Evolutionary conservation across 2,888 invertebrate species (phyloP), one percentile per base, ranked within the genome.

Genomic region (Stramonita haemastoma): DNA sequence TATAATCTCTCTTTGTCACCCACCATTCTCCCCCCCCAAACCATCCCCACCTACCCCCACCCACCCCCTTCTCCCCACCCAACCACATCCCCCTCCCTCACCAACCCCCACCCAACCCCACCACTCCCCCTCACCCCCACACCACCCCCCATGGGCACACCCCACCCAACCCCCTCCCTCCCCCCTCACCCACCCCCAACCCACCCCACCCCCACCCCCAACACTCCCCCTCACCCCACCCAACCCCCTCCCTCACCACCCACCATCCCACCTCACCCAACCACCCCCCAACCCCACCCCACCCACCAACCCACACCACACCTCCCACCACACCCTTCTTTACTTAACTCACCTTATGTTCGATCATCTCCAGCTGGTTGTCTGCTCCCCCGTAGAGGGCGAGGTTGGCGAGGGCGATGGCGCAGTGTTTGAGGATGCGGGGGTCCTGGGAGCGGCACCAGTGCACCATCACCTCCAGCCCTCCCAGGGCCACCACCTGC

Each of bases 311-410:
- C 4, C 17, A 4, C 17, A 1, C 2, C 66, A 2, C 66, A 2
- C 13, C 17, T 6, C 66, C 17, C n/a, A 29, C 29, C 26, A 8
- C 26, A 8, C 26, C 73, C 5, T n/a, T n/a, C 46, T 46, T 46
- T 46, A 5, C 46, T 8, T 46, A 2, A 46, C 8, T 46, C 46
- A 2, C 46, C 92, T 96, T 96, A 92, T 98, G 97, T 94, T 98
- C 98, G 93, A 99, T 98, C 99, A 99, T 99, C 0, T 98, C 98
- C 96, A 98, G 98, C 96, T 99, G 99, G 95, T 99, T 99, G 95
- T 99, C 99, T 0, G 98, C 98, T 0, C 99, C 99, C 91, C 99
- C 99, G 95, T 99, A 99, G 2, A 99, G 97, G 46, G 99, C 98
- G 5, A 99, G 96, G 96, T 99, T 99, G 0, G 99, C 99, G 90